Base-by-base conservation (phyloP, 2,113 vertebrate species). In the Lagopus muta region DNA sequence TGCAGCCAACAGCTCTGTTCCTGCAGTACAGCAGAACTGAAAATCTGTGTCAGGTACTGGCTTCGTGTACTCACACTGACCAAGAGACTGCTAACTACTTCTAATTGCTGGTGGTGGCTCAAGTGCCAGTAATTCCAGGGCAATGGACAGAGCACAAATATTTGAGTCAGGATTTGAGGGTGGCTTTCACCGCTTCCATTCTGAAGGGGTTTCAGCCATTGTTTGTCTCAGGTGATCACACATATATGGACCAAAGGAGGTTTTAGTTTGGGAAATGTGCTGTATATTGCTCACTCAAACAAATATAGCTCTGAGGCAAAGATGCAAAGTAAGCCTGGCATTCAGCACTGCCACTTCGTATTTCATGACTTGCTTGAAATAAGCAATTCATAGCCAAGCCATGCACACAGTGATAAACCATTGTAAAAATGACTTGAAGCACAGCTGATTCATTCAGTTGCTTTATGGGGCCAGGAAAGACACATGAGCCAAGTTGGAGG, bases 401-500 rank as follows among this genome's bases (percentile, higher is more conserved):
- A 40, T 52, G 79, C 80, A 74, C 24, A 20, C 13, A 30, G 86
- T 24, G 66, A 72, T 65, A 92, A 86, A 86, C n/a, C 32, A 64
- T 61, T 72, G 42, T 60, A 78, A 90, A 93, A 81, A 64, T 9
- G 4, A 61, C 76, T 43, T 13, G 3, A 74, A 94, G 64, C 60
- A 70, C 64, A 85, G 36, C 8, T 55, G 55, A 55, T n/a, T 71
- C 70, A 15, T 54, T 86, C 30, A 10, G 48, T 30, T 66, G 42
- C 42, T 91, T 92, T 86, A 88, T 28, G 21, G 50, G 58, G 24
- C 60, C 30, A 32, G 50, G n/a, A 14, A 82, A 66, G 24, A 55
- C 62, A 28, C 36, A 38, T 0, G 8, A 91, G 48, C 16, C 0
- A 0, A 85, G 30, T 6, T 42, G 1, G 18, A 11, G 45, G 36